A percentile compares a stretch with the other conserved stretches of the same genome.
Evolutionary conservation across 2,888 invertebrate genomes (phyloP).

Genomic region (Ormia ochracea): DNA sequence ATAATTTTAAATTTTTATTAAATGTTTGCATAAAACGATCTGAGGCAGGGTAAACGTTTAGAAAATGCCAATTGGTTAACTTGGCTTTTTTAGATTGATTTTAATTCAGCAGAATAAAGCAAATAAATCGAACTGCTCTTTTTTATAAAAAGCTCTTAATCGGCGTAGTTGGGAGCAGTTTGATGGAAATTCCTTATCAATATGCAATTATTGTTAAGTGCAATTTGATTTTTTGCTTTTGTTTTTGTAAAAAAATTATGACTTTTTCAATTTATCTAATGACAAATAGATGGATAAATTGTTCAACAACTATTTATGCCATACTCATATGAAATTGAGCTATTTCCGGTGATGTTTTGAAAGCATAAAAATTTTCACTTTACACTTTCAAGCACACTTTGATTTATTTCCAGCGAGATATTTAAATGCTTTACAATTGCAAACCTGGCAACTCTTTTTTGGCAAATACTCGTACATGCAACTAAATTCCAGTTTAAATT

Average conservation of each 20-base stretch:
- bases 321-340: too few species aligned
- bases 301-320: too few species aligned
- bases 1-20: not conserved
- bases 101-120: not conserved
- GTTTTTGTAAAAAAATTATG: not conserved
- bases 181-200: not conserved
- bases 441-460: too few species aligned
- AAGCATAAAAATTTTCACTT: too few species aligned
- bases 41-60: constrained; percentile 15
- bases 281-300: too few species aligned
- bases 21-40: not conserved
- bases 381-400: too few species aligned
- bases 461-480: too few species aligned
- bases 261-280: too few species aligned
- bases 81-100: not conserved
- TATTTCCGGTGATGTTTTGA: too few species aligned
- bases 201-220: not conserved
- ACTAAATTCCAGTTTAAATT: too few species aligned
- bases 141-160: not conserved
- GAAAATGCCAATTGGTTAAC: constrained; percentile 11
- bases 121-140: constrained; percentile 15
- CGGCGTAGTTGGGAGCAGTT: not conserved
- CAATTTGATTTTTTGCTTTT: constrained; percentile 11
- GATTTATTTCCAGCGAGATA: too few species aligned
- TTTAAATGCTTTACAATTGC: too few species aligned